phyloP scores from a whole-genome alignment of 2,888 invertebrate species.

The Phorcus lineatus region DNA sequence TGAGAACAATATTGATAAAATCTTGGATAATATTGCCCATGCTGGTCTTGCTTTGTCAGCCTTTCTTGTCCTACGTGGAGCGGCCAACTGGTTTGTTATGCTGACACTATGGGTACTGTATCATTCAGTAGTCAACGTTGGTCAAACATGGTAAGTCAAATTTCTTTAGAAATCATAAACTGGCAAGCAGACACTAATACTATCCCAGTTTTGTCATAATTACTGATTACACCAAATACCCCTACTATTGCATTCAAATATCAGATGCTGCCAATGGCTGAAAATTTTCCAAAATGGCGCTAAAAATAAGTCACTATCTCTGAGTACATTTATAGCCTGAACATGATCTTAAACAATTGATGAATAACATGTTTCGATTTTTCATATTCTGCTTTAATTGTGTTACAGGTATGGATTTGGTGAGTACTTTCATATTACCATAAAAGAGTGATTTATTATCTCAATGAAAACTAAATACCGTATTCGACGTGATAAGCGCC shows the following conservation, averaged over 20 bases:
- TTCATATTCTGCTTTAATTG: too few relatives aligned
- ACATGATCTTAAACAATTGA: slow-evolving; percentile 7
- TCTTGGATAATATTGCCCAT: slow-evolving; percentile 70
- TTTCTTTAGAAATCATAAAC: not conserved
- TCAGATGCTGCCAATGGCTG: too few relatives aligned
- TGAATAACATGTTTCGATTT: too few relatives aligned
- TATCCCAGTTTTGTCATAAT: too few relatives aligned
- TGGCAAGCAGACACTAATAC: not conserved
- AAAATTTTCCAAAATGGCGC: too few relatives aligned
- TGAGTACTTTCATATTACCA: slow-evolving; percentile 38
- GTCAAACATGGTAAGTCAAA: slow-evolving; percentile 69
- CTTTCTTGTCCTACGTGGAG: slow-evolving; percentile 69
- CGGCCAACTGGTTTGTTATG: slow-evolving; percentile 74
- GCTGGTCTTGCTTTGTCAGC: slow-evolving; percentile 68
- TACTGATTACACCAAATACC: too few relatives aligned
- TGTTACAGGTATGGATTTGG: slow-evolving; percentile 65
- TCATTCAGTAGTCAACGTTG: slow-evolving; percentile 75
- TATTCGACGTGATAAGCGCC: too few relatives aligned
- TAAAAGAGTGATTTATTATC: too few relatives aligned
- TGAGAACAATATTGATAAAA: slow-evolving; percentile 56
- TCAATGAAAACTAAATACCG: too few relatives aligned
- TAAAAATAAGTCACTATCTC: too few relatives aligned
- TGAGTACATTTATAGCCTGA: not conserved
- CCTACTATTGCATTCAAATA: too few relatives aligned
- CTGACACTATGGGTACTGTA: slow-evolving; percentile 74